phyloP scores from a whole-genome alignment of 2,888 invertebrate genomes.

The Trachelus iudaicus region DNA sequence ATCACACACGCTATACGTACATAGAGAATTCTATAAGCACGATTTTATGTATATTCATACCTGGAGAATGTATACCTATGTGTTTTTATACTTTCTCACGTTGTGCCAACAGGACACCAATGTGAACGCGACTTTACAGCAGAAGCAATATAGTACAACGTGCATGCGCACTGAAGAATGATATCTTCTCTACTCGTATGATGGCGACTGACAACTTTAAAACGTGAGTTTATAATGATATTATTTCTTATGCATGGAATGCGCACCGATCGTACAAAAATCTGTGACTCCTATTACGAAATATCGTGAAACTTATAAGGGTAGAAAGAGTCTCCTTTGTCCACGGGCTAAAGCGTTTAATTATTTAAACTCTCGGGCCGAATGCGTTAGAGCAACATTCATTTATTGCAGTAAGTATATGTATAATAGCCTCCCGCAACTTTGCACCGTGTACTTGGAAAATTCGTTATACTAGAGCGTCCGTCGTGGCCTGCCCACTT shows the following conservation, averaged over 20 bases:
- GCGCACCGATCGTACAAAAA: slow-evolving; percentile 32
- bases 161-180: slow-evolving; percentile 47
- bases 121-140: slow-evolving; percentile 33
- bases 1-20: neutral
- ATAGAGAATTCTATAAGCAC: neutral
- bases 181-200: slow-evolving; percentile 31
- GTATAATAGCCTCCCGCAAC: slow-evolving; percentile 35
- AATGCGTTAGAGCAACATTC: slow-evolving; percentile 42
- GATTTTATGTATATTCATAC: neutral
- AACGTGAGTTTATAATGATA: slow-evolving; percentile 58
- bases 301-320: slow-evolving; percentile 17
- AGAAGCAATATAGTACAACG: slow-evolving; percentile 38
- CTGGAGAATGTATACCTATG: neutral
- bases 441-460: slow-evolving; percentile 17
- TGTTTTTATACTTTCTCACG: neutral
- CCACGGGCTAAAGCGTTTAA: neutral
- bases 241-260: slow-evolving; percentile 40
- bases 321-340: slow-evolving; percentile 9
- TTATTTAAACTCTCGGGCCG: slow-evolving; percentile 32
- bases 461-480: neutral
- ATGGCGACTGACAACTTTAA: slow-evolving; percentile 64
- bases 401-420: slow-evolving; percentile 43
- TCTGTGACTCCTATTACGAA: slow-evolving; percentile 16
- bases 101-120: neutral
- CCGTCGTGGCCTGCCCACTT: neutral